Base-by-base conservation (phyloP, 2,888 invertebrate species). In the Acleris emargana region DNA sequence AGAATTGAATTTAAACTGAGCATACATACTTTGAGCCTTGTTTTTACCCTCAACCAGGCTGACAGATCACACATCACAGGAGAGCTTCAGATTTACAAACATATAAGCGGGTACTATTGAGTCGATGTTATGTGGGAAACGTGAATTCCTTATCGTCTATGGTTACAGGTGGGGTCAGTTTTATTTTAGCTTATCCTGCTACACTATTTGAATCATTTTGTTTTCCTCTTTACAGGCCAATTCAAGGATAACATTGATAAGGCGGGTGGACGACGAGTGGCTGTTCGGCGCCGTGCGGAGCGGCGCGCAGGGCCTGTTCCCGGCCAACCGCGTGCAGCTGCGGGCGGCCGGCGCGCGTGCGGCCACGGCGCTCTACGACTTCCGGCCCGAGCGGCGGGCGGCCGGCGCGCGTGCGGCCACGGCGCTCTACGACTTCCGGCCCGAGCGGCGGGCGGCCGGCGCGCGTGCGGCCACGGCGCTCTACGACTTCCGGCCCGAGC, bases 251-350 rank as follows among this genome's bases (percentile, higher is more conserved):
- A 93, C 94, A 72, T 86, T 98, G 75, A 82, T 95, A 73, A 93
- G 94, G 76, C 93, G 94, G 76, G 92, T 97, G 28, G 96, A 97
- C 79, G 93, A 94, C 42, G 97, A 97, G 72, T 98, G 98, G 98
- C 87, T 96, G 70, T 95, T 94, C 79, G 98, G 98, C 6, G 94
- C 94, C 73, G 86, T 95, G 61, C 94, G 94, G 62, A 87, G 84
- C 73, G 95, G 94, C 68, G 93, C 93, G 67, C 95, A 95, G 81
- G 98, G 98, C 47, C 95, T 97, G 72, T 97, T 98, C 87, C 98
- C 98, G 1, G 91, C 93, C 22, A 96, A 94, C 85, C 97, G 96
- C 86, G 94, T 97, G 70, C 94, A 97, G 73, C 88, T 97, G 53
- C 95, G 95, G 81, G 94, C 96, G 79, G 64, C n/a, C n/a, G n/a